A percentile compares a stretch with the other conserved stretches of the same genome.
These are phyloP conservation scores for Lates japonicus DNA, from an alignment of 2,797 vertebrate genomes.

Conservation along the genomic window DNA sequence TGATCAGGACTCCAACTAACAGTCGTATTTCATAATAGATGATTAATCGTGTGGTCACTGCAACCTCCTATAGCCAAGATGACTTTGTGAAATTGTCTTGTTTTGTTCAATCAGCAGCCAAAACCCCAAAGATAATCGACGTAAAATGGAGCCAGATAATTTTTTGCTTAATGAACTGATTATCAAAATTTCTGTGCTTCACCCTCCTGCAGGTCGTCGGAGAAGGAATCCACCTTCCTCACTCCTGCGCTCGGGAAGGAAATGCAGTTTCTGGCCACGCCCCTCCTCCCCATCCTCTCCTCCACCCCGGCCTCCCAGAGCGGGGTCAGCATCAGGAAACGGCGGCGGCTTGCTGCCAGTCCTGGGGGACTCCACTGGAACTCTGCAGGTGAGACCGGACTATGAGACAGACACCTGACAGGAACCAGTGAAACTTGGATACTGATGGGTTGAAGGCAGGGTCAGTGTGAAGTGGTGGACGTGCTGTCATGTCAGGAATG, in stretches of 20 bases:
- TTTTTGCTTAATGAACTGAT: too few species aligned
- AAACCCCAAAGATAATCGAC: too few species aligned
- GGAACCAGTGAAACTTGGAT: neutral
- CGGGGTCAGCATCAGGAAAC: constrained; percentile 78
- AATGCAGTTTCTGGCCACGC: constrained; percentile 54
- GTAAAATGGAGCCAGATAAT: too few species aligned
- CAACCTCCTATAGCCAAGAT: too few species aligned
- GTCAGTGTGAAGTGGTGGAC: constrained; percentile 7
- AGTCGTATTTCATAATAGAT: too few species aligned
- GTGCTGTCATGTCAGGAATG: constrained; percentile 10
- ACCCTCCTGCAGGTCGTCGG: constrained; percentile 61
- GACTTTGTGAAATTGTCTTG: too few species aligned
- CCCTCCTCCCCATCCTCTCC: constrained; percentile 67
- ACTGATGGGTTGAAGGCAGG: too few species aligned
- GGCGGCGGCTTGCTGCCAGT: constrained; percentile 82
- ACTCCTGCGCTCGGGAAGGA: constrained; percentile 64
- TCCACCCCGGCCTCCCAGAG: constrained; percentile 66
- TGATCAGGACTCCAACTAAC: too few species aligned
- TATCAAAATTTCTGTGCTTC: neutral
- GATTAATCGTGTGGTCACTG: too few species aligned
- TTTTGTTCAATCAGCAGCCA: too few species aligned
- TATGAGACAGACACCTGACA: too few species aligned
- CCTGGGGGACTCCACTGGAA: constrained; percentile 88
- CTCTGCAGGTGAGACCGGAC: constrained; percentile 77
- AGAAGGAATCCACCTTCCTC: constrained; percentile 67